Evolutionary conservation across 2,797 vertebrate species (phyloP).

Genomic region (Sebastiscus albofasciatus): DNA sequence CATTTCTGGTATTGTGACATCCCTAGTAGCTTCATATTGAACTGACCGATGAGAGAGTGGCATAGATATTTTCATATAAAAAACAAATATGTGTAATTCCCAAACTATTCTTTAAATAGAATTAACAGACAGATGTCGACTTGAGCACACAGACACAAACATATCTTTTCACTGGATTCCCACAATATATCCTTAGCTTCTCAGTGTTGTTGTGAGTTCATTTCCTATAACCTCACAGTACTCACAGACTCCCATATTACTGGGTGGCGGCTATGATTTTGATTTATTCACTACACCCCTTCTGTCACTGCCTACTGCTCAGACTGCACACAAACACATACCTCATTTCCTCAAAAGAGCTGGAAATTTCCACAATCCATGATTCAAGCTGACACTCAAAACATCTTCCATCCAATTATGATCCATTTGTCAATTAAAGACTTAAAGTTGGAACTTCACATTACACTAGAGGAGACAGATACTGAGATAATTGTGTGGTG

Average conservation of each 20-base stretch:
- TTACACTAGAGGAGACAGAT: conserved; percentile 45
- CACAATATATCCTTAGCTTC: neutral
- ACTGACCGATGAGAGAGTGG: neutral
- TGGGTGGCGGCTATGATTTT: conserved; percentile 20
- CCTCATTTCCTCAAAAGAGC: conserved; percentile 49
- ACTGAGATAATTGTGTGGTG: conserved; percentile 64
- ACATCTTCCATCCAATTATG: conserved; percentile 56
- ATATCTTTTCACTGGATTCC: conserved; percentile 6
- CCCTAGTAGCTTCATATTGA: neutral
- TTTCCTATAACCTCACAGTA: neutral
- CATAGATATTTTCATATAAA: neutral
- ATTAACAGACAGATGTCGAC: neutral
- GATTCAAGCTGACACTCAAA: conserved; percentile 43
- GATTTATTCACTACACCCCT: conserved; percentile 27
- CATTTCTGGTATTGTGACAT: too few relatives aligned
- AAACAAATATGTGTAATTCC: neutral
- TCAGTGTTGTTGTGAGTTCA: neutral
- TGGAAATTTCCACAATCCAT: conserved; percentile 56
- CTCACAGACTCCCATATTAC: conserved; percentile 9
- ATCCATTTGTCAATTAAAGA: conserved; percentile 67
- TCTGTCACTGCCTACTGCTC: conserved; percentile 10
- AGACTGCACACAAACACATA: conserved; percentile 36
- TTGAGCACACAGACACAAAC: neutral
- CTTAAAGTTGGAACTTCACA: conserved; percentile 37
- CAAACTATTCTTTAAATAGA: neutral